Evolutionary conservation across 1,140 invertebrate genomes (phyloP).

Genomic region (Globodera ellingtonae): DNA sequence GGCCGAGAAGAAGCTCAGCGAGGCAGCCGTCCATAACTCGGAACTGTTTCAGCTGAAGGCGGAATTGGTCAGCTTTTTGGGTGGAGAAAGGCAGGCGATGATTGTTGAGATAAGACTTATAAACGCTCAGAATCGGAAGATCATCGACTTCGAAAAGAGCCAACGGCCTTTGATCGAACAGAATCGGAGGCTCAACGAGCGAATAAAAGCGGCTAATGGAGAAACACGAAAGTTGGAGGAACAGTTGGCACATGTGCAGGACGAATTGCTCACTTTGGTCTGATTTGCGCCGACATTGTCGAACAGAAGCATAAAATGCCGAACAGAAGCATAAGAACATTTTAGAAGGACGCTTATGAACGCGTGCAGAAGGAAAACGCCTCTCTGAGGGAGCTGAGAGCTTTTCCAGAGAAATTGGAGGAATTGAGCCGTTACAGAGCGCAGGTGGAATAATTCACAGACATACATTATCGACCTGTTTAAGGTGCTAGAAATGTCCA

Average conservation of each 20-base stretch:
- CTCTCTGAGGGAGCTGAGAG: slow-evolving; percentile 53
- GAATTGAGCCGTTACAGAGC: slow-evolving; percentile 57
- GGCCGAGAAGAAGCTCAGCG: slow-evolving; percentile 53
- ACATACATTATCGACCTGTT: neutral
- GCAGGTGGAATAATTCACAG: slow-evolving; percentile 29
- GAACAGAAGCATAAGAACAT: neutral
- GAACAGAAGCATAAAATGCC: neutral
- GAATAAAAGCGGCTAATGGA: slow-evolving; percentile 49
- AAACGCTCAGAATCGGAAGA: slow-evolving; percentile 60
- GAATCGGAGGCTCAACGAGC: slow-evolving; percentile 54
- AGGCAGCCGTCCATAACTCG: slow-evolving; percentile 50
- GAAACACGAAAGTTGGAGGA: slow-evolving; percentile 59
- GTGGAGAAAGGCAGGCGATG: slow-evolving; percentile 7
- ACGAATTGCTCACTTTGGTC: slow-evolving; percentile 60
- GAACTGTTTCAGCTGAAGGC: slow-evolving; percentile 62
- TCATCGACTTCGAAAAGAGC: slow-evolving; percentile 62
- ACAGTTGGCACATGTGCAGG: slow-evolving; percentile 52
- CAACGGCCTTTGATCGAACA: slow-evolving; percentile 60
- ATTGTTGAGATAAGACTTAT: neutral
- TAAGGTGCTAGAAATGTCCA: slow-evolving; percentile 60
- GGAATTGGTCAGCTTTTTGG: slow-evolving; percentile 54
- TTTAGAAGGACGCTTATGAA: slow-evolving; percentile 60
- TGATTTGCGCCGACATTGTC: neutral
- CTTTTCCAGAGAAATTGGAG: slow-evolving; percentile 63
- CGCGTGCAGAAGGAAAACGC: slow-evolving; percentile 57